Conservation (phyloP, 2,797 vertebrate genomes). For the Eospalax fontanierii region DNA sequence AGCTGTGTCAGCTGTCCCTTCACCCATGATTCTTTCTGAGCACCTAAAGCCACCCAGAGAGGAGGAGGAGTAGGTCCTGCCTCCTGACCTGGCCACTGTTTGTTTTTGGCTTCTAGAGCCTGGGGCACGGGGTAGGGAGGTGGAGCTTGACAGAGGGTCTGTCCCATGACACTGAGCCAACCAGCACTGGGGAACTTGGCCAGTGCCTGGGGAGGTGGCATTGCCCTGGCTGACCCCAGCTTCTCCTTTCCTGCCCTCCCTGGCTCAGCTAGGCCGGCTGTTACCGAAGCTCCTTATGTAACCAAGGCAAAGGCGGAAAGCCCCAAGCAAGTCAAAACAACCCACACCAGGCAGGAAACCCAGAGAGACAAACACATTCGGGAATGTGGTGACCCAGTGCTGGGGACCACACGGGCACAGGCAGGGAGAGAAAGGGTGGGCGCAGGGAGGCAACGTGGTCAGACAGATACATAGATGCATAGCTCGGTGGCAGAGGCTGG, state of each 20-base stretch:
- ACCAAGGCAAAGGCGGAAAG: not conserved
- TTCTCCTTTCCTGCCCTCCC: not conserved
- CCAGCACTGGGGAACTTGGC: accelerated
- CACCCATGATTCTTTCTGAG: not conserved
- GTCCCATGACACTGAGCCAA: accelerated
- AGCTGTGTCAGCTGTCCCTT: not conserved
- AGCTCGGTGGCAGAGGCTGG: not conserved
- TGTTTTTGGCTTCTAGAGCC: not conserved
- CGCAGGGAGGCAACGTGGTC: slow-evolving; percentile 32
- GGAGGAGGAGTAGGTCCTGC: not conserved
- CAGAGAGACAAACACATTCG: not conserved
- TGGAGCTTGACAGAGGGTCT: not conserved
- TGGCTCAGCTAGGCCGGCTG: not conserved
- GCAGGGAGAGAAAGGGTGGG: slow-evolving; percentile 55
- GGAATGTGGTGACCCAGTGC: not conserved
- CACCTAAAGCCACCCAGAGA: not conserved
- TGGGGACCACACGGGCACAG: not conserved
- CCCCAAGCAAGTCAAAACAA: not conserved
- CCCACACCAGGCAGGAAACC: not conserved
- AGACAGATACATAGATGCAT: not conserved
- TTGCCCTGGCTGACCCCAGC: not conserved
- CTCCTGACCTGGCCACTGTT: not conserved
- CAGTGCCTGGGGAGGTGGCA: not conserved
- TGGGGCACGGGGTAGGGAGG: not conserved
- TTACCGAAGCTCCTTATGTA: slow-evolving; percentile 42